Percentiles rank a stretch among this genome's conserved stretches.
Conservation (phyloP, 2,888 invertebrate genomes). For the Xanthostigma xanthostigma region DNA sequence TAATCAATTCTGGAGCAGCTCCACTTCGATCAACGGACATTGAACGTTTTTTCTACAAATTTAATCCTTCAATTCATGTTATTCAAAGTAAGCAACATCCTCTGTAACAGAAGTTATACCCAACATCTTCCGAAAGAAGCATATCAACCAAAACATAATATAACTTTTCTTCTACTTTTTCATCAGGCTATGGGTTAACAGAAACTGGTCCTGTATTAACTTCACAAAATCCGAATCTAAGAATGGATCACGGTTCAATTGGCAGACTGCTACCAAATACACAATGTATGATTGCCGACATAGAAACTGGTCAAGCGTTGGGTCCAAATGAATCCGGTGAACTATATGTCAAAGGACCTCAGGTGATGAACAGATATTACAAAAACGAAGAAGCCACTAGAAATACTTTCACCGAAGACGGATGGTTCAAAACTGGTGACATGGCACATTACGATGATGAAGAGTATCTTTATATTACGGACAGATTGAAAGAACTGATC, state of each 20-base stretch:
- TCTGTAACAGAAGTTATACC: too few species aligned
- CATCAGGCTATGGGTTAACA: constrained; percentile 52
- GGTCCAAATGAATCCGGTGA: constrained; percentile 31
- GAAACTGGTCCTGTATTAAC: constrained; percentile 46
- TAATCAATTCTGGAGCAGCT: constrained; percentile 50
- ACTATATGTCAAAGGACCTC: constrained; percentile 54
- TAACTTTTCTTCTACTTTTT: too few species aligned
- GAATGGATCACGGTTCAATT: constrained; percentile 37
- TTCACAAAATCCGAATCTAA: constrained; percentile 20
- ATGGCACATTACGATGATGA: constrained; percentile 39
- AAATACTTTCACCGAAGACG: constrained; percentile 47
- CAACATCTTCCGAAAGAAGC: too few species aligned
- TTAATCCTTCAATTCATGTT: constrained; percentile 18
- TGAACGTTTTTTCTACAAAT: constrained; percentile 34
- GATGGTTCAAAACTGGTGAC: constrained; percentile 65
- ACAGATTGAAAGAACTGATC: constrained; percentile 69
- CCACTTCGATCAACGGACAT: constrained; percentile 44
- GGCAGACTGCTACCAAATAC: constrained; percentile 35
- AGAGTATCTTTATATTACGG: constrained; percentile 51
- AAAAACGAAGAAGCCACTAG: constrained; percentile 59
- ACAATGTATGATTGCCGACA: constrained; percentile 18
- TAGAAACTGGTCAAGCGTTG: constrained; percentile 25
- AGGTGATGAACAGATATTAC: constrained; percentile 68
- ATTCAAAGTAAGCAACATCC: constrained; percentile 19
- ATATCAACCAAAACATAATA: too few species aligned